Conservation (phyloP, 1,140 invertebrate species). For the Bombus cullumanus region DNA sequence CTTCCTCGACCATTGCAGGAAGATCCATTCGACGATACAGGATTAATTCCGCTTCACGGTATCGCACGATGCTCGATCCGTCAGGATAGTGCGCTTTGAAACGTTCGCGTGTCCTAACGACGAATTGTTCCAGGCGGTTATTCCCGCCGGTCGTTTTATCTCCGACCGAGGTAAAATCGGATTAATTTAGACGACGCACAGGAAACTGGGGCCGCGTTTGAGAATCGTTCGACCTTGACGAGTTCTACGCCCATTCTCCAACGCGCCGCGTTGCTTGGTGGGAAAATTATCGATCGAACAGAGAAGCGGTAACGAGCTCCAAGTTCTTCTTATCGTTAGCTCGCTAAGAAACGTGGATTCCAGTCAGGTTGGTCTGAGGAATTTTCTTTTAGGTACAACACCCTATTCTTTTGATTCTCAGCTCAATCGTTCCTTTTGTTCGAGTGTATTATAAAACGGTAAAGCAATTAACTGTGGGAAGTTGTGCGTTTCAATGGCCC, state of each 20-base stretch:
- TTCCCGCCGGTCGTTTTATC: constrained; percentile 14
- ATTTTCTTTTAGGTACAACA: neutral
- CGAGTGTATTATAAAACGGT: neutral
- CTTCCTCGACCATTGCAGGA: neutral
- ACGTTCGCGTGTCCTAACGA: neutral
- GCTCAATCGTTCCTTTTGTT: neutral
- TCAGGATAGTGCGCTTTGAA: too few relatives aligned
- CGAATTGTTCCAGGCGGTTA: constrained; percentile 3
- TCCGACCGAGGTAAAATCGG: constrained; percentile 4
- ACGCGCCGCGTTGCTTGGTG: neutral
- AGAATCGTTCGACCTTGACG: constrained; percentile 21
- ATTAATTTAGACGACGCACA: constrained; percentile 18
- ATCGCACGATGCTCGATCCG: neutral
- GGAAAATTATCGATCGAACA: constrained; percentile 2
- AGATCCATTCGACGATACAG: neutral
- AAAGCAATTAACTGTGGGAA: constrained; percentile 10
- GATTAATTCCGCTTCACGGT: constrained; percentile 54
- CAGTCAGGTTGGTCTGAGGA: neutral
- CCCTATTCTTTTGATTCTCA: neutral
- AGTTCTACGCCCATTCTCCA: neutral
- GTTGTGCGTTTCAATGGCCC: neutral
- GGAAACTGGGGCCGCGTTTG: neutral
- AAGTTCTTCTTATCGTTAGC: neutral
- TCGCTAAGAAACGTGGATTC: neutral
- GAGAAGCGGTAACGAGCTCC: neutral